Percentiles rank a stretch among this genome's conserved stretches.
Conservation (phyloP, 1,140 invertebrate species). For the Vollenhovia emeryi region DNA sequence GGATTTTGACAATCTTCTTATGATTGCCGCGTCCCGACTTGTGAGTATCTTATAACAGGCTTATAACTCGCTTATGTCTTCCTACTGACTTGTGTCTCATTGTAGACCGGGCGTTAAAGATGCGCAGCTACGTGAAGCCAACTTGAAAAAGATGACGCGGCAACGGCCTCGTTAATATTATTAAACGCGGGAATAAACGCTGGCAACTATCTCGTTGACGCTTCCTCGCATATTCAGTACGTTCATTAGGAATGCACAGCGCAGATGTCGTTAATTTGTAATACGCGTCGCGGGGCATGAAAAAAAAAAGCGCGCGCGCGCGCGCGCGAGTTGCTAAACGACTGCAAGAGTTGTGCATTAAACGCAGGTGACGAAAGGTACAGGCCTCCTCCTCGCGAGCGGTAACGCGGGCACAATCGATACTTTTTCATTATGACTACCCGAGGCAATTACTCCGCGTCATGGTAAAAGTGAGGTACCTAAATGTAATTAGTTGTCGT, state of each 20-base stretch:
- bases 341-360: constrained; percentile 59
- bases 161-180: neutral
- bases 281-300: constrained; percentile 24
- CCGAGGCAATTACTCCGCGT: constrained; percentile 72
- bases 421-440: constrained; percentile 75
- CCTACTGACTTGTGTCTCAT: no score
- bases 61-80: no score
- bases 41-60: no score
- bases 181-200: neutral
- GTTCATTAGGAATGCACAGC: constrained; percentile 9
- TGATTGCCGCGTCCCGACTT: no score
- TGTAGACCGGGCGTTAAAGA: no score
- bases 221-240: constrained; percentile 27
- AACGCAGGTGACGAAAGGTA: constrained; percentile 31
- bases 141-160: no score
- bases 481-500: constrained; percentile 79
- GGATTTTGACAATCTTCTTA: no score
- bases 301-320: no score
- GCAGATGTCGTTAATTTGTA: constrained; percentile 56
- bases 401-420: constrained; percentile 64
- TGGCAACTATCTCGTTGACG: neutral
- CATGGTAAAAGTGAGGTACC: constrained; percentile 74
- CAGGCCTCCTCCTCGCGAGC: constrained; percentile 11
- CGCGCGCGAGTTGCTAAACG: constrained; percentile 33
- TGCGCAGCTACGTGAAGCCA: neutral